Evolutionary conservation across 2,888 invertebrate genomes (phyloP), one percentile per base, ranked within the genome.

Genomic region (Plebejus anna): DNA sequence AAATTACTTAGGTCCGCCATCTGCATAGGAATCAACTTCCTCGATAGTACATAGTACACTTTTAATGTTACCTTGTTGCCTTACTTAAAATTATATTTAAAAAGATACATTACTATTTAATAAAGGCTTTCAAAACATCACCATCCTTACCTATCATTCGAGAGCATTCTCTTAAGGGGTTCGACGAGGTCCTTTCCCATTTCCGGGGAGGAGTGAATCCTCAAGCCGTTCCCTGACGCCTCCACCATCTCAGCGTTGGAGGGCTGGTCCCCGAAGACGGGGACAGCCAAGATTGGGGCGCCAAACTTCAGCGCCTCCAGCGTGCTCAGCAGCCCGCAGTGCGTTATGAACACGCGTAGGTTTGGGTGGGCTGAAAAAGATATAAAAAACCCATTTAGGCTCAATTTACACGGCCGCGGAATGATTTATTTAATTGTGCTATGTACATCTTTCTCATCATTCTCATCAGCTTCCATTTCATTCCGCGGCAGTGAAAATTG

Each of bases 251-350:
- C 81, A 0, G 90, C 89, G 78, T 90, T 90, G 4, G 79, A 77
- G 0, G 84, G 87, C 81, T 91, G 91, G 79, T 91, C 91, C 1
- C 86, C 90, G 36, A 87, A 90, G 22, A 90, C 84, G 0, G 90
- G 90, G 0, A 90, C 78, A 0, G 86, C 86, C 13, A 91, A 80
- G 0, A 90, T 76, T 0, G 90, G 90, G 0, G 90, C 86, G 0
- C 90, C 90, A 16, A 79, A 82, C 0, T 83, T 80, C 0, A 86
- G 75, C 0, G 86, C 80, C 61, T 87, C 87, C 13, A 86, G 70
- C 0, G 82, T 83, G 16, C 85, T 85, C n/a, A 87, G 83, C 0
- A 86, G 80, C 0, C 87, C 87, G 0, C 86, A 84, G 78, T 87
- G 87, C 0, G 86, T 85, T 38, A 87, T 85, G 79, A 87, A 87